phyloP scores from a whole-genome alignment of 2,888 invertebrate species.

The Malacosoma neustria region DNA sequence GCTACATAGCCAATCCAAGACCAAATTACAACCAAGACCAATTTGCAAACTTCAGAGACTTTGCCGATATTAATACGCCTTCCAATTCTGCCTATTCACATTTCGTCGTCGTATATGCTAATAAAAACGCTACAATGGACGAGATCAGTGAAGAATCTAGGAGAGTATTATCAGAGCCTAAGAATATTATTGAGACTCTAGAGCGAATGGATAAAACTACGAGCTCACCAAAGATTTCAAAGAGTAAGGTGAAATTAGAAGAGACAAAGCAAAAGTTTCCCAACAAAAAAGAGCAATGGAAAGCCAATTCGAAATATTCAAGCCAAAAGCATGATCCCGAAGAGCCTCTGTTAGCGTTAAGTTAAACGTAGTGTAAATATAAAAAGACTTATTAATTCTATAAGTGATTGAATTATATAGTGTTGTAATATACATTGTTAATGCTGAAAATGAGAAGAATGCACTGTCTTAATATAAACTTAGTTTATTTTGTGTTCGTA shows the following conservation, averaged over 20 bases:
- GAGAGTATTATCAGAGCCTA: conserved; percentile 74
- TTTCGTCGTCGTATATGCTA: conserved; percentile 88
- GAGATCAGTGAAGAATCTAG: conserved; percentile 62
- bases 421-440: conserved; percentile 10
- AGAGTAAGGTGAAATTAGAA: conserved; percentile 79
- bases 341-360: conserved; percentile 80
- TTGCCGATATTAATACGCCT: conserved; percentile 91
- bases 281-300: conserved; percentile 64
- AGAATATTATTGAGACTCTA: conserved; percentile 88
- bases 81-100: conserved; percentile 87
- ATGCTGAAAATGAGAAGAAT: conserved; percentile 31
- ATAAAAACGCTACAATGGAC: conserved; percentile 81
- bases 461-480: conserved; percentile 49
- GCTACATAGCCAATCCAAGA: conserved; percentile 80
- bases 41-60: conserved; percentile 92
- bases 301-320: conserved; percentile 48
- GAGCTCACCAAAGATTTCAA: conserved; percentile 66
- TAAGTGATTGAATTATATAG: conserved; percentile 47
- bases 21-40: conserved; percentile 87
- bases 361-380: conserved; percentile 69
- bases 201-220: conserved; percentile 79
- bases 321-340: conserved; percentile 67
- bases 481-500: conserved; percentile 30
- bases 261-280: conserved; percentile 57
- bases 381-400: conserved; percentile 54